Conservation (phyloP, 2,888 invertebrate genomes). For the Drosophila rellima region DNA sequence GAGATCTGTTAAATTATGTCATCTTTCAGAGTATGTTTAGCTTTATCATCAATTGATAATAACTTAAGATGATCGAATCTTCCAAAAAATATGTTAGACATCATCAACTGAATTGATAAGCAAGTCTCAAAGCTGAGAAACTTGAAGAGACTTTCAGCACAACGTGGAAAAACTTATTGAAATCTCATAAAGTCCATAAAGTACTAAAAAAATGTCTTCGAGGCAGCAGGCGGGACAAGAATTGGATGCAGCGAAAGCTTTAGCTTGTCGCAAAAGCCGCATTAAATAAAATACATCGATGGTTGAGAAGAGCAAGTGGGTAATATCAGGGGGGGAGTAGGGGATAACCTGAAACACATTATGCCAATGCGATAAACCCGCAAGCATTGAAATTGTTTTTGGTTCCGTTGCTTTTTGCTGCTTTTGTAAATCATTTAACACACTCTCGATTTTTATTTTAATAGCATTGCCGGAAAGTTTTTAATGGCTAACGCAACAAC, state of each 20-base stretch:
- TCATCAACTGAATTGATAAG: constrained; percentile 14
- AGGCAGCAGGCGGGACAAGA: neutral
- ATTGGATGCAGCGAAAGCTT: constrained; percentile 45
- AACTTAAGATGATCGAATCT: no score
- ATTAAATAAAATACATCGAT: constrained; percentile 55
- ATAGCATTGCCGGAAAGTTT: constrained; percentile 73
- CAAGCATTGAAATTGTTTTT: constrained; percentile 65
- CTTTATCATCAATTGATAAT: neutral
- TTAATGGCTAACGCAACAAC: constrained; percentile 62
- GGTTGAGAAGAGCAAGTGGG: neutral
- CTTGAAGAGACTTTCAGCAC: constrained; percentile 15
- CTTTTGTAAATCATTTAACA: constrained; percentile 76
- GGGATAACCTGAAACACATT: constrained; percentile 61
- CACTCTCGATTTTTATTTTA: constrained; percentile 79
- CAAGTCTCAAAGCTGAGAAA: neutral
- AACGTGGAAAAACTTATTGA: constrained; percentile 65
- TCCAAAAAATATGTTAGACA: no score
- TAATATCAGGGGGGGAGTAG: constrained; percentile 7
- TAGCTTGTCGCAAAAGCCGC: constrained; percentile 59
- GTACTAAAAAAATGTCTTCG: constrained; percentile 47
- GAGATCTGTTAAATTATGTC: neutral
- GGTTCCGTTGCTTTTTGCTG: constrained; percentile 17
- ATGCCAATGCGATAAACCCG: constrained; percentile 60
- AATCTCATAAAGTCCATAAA: constrained; percentile 71
- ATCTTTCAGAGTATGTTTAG: neutral